Evolutionary conservation across 1,140 invertebrate genomes (phyloP).

Genomic region (Cyclina sinensis): DNA sequence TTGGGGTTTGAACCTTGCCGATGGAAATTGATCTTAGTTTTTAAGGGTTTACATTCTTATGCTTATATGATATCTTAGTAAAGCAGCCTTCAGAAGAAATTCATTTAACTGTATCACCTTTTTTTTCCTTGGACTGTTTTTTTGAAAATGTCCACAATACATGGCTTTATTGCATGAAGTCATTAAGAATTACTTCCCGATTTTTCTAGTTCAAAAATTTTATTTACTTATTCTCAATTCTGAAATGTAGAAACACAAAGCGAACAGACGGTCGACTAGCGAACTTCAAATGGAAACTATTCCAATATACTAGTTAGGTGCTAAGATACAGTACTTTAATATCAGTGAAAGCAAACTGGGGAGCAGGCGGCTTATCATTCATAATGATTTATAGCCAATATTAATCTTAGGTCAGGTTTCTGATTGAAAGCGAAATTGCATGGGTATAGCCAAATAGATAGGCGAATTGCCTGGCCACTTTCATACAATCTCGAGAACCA

Average conservation of each 20-base stretch:
- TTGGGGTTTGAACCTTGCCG: too few species aligned
- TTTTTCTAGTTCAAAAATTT: not conserved
- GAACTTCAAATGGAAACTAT: not conserved
- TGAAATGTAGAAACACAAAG: not conserved
- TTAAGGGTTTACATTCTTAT: too few species aligned
- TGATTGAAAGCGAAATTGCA: constrained; percentile 30
- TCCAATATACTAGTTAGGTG: not conserved
- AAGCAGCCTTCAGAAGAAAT: too few species aligned
- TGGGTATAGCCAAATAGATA: not conserved
- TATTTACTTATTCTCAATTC: not conserved
- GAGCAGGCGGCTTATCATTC: not conserved
- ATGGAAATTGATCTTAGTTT: too few species aligned
- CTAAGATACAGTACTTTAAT: not conserved
- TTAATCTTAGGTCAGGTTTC: constrained; percentile 20
- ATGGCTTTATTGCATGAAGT: too few species aligned
- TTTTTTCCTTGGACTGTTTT: too few species aligned
- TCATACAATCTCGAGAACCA: too few species aligned
- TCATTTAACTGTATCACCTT: too few species aligned
- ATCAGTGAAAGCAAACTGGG: constrained; percentile 2
- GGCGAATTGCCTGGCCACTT: too few species aligned
- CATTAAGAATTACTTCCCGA: too few species aligned
- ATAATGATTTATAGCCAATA: constrained; percentile 34
- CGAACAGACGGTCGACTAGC: not conserved
- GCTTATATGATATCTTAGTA: too few species aligned
- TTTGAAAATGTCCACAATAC: too few species aligned